phyloP scores from a whole-genome alignment of 35 echinoderm and acorn worm genomes.

The Ophiothrix spiculata region DNA sequence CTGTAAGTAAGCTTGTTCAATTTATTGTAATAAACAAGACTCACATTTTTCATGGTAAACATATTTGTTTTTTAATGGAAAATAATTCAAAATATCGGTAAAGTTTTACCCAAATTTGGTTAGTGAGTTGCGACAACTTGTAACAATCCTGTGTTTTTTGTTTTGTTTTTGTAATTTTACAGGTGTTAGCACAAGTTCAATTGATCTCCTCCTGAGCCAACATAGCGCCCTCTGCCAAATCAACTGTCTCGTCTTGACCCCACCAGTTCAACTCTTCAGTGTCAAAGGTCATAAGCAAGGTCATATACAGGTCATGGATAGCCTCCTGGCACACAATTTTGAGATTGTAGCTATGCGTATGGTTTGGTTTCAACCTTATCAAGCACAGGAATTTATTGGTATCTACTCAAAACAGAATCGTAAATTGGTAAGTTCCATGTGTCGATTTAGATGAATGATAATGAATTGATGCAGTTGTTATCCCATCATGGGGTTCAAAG shows the following conservation, averaged over 20 bases:
- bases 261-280: conserved; percentile 65
- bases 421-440: conserved; percentile 51
- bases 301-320: conserved; percentile 83
- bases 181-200: conserved; percentile 75
- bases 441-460: background rate
- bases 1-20: no score
- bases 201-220: conserved; percentile 58
- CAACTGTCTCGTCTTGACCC: conserved; percentile 83
- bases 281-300: conserved; percentile 63
- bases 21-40: no score
- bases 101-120: no score
- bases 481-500: no score
- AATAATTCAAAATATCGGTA: no score
- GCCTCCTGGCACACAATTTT: conserved; percentile 58
- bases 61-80: no score
- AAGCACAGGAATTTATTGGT: conserved; percentile 58
- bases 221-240: conserved; percentile 96
- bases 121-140: background rate
- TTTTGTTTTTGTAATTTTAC: background rate
- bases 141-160: background rate
- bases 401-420: conserved; percentile 42
- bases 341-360: conserved; percentile 74
- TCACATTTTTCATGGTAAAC: no score
- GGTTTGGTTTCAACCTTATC: conserved; percentile 72
- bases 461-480: no score